These are phyloP conservation scores for Linnaemya vulpina DNA, from an alignment of 2,888 invertebrate species.

Conservation along the genomic window DNA sequence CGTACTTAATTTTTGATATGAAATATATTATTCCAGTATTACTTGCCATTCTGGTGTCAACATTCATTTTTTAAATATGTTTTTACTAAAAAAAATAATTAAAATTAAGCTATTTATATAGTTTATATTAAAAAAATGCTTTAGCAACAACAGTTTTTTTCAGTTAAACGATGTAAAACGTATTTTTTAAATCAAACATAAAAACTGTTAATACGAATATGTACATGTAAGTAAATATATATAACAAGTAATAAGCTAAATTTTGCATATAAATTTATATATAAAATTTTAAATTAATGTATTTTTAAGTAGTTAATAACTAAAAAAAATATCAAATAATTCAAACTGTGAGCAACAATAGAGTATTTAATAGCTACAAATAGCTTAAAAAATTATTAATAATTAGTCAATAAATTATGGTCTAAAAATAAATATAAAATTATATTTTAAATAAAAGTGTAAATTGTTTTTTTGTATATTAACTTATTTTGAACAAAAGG, in stretches of 20 bases:
- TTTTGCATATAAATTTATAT: neutral
- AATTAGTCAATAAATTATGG: constrained; percentile 43
- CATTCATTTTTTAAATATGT: neutral
- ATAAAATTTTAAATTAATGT: neutral
- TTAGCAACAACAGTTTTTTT: too few species aligned
- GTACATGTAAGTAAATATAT: neutral
- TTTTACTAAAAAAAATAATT: neutral
- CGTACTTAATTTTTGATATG: neutral
- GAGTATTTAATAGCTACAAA: constrained; percentile 64
- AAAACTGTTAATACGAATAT: neutral
- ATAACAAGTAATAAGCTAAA: too few species aligned
- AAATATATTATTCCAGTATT: constrained; percentile 10
- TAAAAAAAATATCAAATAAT: constrained; percentile 37
- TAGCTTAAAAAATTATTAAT: constrained; percentile 53
- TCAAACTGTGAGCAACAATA: constrained; percentile 71
- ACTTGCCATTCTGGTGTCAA: neutral
- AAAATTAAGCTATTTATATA: neutral
- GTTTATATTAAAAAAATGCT: neutral
- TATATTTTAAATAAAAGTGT: neutral
- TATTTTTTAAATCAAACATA: too few species aligned
- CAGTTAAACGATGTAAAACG: too few species aligned
- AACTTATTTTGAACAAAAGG: constrained; percentile 26
- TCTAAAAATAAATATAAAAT: constrained; percentile 5
- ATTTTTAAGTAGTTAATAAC: constrained; percentile 11
- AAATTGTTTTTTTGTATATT: constrained; percentile 35